Conservation (phyloP, 1,140 invertebrate species). For the Adelges cooleyi region DNA sequence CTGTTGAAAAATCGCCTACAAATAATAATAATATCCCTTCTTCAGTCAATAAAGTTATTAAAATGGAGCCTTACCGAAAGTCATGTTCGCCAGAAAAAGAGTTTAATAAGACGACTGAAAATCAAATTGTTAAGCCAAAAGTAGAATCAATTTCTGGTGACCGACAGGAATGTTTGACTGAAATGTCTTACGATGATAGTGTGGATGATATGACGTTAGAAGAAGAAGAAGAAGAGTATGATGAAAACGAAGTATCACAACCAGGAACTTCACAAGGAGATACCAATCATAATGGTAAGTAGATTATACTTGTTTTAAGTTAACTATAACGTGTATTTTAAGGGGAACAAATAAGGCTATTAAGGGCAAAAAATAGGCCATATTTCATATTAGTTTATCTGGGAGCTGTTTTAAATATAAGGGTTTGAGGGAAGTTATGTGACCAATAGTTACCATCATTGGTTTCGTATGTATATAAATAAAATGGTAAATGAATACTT, state of each 20-base stretch:
- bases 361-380: too few species aligned
- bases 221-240: conserved; percentile 34
- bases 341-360: too few species aligned
- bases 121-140: conserved; percentile 29
- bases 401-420: too few species aligned
- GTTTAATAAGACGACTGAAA: not conserved
- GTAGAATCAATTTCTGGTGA: conserved; percentile 31
- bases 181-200: conserved; percentile 33
- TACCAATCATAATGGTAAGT: conserved; percentile 28
- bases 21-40: conserved; percentile 27
- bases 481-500: too few species aligned
- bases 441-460: too few species aligned
- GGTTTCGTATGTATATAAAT: too few species aligned
- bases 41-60: conserved; percentile 8
- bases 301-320: not conserved
- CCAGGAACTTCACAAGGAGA: conserved; percentile 32
- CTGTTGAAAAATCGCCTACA: conserved; percentile 25
- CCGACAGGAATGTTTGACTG: conserved; percentile 23
- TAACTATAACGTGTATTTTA: too few species aligned
- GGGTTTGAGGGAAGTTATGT: too few species aligned
- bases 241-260: conserved; percentile 31
- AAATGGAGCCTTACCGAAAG: conserved; percentile 8
- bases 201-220: conserved; percentile 33
- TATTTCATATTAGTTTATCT: too few species aligned
- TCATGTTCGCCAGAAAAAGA: conserved; percentile 19